phyloP scores from a whole-genome alignment of 2,888 invertebrate species.

The Pollenia angustigena region DNA sequence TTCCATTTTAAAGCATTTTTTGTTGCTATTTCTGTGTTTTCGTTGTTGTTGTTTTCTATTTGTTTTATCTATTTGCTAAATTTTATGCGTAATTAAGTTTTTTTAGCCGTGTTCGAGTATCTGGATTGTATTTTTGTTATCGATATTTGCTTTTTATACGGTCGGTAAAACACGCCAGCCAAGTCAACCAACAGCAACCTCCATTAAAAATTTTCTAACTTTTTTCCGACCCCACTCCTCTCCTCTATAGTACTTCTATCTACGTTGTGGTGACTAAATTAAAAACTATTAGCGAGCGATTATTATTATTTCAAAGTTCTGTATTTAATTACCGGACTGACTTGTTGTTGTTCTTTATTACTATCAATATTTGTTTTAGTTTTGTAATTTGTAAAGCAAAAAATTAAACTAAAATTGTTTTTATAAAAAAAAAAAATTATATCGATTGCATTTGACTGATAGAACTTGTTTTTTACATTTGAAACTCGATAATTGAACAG shows the following conservation, averaged over 20 bases:
- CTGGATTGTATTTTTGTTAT: constrained; percentile 27
- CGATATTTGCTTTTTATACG: constrained; percentile 17
- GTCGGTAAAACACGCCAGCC: constrained; percentile 24
- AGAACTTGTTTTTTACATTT: constrained; percentile 1
- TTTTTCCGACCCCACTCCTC: neutral
- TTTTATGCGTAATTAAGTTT: constrained; percentile 52
- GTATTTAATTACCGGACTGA: neutral
- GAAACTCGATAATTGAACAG: too few relatives aligned
- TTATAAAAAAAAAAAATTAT: neutral
- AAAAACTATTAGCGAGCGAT: neutral
- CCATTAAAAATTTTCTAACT: neutral
- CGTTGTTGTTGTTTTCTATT: neutral
- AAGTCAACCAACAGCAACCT: neutral
- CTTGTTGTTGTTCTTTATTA: neutral
- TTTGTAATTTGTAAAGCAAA: constrained; percentile 21
- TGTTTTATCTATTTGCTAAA: constrained; percentile 17
- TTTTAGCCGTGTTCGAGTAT: neutral
- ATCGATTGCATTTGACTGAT: constrained; percentile 16
- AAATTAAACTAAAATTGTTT: constrained; percentile 17
- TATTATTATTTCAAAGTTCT: constrained; percentile 5
- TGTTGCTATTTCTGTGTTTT: neutral
- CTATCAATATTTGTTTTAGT: constrained; percentile 4
- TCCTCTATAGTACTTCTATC: neutral
- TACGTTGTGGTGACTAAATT: neutral
- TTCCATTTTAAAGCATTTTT: too few relatives aligned